A percentile compares a stretch with the other conserved stretches of the same genome.
Evolutionary conservation across 2,888 invertebrate species (phyloP).

Genomic region (Tipula vernalis): DNA sequence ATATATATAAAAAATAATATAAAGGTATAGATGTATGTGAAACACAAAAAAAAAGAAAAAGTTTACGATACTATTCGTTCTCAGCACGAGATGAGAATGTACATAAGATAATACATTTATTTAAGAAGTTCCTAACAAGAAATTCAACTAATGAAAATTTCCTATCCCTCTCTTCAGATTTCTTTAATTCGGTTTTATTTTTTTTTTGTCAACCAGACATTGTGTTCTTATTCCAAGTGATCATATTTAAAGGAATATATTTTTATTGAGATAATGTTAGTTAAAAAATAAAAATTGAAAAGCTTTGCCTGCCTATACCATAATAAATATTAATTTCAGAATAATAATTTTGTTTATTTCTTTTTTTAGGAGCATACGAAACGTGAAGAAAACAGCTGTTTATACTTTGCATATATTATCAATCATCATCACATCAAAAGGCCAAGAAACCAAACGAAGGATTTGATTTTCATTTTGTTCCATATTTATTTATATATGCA

Average conservation of each 20-base stretch:
- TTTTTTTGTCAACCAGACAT: neutral
- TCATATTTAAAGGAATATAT: neutral
- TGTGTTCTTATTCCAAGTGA: neutral
- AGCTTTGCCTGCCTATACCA: neutral
- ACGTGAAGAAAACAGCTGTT: neutral
- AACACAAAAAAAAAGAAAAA: neutral
- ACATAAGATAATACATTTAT: neutral
- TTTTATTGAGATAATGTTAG: neutral
- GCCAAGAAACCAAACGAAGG: neutral
- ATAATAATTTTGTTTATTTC: neutral
- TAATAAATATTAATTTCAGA: neutral
- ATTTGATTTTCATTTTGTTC: neutral
- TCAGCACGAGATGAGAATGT: neutral
- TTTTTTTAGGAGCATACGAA: neutral
- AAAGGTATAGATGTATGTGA: neutral
- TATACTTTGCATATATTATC: neutral
- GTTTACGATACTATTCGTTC: neutral
- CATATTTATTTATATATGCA: neutral
- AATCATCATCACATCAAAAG: neutral
- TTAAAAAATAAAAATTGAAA: neutral
- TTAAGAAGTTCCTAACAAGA: constrained; percentile 5
- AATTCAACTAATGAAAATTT: neutral
- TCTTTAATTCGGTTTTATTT: neutral
- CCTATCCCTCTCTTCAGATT: neutral
- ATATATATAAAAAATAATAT: neutral